A percentile compares a stretch with the other conserved stretches of the same genome.
These are phyloP conservation scores for Poecile atricapillus DNA, from an alignment of 2,113 vertebrate species.

Conservation along the genomic window DNA sequence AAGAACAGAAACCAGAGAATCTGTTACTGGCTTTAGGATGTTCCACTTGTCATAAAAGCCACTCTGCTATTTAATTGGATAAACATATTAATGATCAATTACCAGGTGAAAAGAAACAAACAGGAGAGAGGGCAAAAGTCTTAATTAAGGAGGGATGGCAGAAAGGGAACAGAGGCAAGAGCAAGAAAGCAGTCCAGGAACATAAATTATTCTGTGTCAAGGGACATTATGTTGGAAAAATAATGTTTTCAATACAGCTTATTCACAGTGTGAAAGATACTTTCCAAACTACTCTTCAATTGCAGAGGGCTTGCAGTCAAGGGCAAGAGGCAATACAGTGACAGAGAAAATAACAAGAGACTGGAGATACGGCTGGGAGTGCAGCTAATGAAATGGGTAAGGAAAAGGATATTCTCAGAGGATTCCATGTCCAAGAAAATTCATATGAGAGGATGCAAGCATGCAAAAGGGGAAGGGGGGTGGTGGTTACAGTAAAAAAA, in stretches of 20 bases:
- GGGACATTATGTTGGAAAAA: background rate
- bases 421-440: background rate
- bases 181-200: background rate
- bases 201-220: background rate
- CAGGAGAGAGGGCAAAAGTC: background rate
- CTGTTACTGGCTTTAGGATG: background rate
- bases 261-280: background rate
- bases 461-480: background rate
- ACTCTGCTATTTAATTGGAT: background rate
- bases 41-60: background rate
- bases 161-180: background rate
- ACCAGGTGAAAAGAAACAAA: background rate
- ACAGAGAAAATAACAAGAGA: background rate
- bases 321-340: background rate
- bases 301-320: background rate
- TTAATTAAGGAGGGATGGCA: background rate
- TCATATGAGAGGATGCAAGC: background rate
- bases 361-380: background rate
- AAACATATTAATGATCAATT: background rate
- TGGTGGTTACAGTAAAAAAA: background rate
- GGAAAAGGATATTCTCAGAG: background rate
- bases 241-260: background rate
- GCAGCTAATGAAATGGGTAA: background rate
- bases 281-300: background rate
- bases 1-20: background rate